phyloP scores from a whole-genome alignment of 2,113 vertebrate species.

The Bufo gargarizans region DNA sequence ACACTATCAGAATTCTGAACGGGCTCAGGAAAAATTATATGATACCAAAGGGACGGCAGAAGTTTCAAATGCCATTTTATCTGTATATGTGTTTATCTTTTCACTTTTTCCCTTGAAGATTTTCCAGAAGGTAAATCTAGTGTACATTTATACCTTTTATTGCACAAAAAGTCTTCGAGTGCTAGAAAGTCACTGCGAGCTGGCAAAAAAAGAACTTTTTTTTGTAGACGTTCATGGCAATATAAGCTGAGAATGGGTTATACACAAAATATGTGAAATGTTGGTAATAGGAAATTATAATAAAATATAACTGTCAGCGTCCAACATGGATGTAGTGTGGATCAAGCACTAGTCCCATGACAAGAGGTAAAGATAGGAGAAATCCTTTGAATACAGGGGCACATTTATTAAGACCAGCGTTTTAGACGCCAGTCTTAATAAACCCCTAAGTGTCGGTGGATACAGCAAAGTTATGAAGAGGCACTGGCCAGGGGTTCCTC shows the following conservation, averaged over 20 bases:
- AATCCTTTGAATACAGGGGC: background rate
- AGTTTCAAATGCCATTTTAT: slow-evolving; percentile 69
- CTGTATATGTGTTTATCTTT: slow-evolving; percentile 62
- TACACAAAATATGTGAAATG: background rate
- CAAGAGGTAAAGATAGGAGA: background rate
- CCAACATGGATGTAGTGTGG: too few species aligned
- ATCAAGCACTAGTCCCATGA: too few species aligned
- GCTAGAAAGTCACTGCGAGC: slow-evolving; percentile 38
- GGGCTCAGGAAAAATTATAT: slow-evolving; percentile 75
- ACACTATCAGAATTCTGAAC: slow-evolving; percentile 81
- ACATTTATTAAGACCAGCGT: too few species aligned
- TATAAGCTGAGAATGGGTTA: background rate
- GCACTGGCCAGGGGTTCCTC: too few species aligned
- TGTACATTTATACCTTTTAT: slow-evolving; percentile 56
- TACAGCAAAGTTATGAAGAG: too few species aligned
- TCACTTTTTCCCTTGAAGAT: slow-evolving; percentile 57
- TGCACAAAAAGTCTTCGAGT: slow-evolving; percentile 37
- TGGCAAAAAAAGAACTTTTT: background rate
- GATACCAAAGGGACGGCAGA: slow-evolving; percentile 71
- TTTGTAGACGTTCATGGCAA: background rate
- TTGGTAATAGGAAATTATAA: too few species aligned
- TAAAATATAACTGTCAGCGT: too few species aligned
- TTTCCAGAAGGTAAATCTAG: slow-evolving; percentile 56
- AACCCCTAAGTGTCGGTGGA: too few species aligned
- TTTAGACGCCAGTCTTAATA: too few species aligned